phyloP scores from a whole-genome alignment of 2,113 vertebrate species.

The Megatriorchis doriae region DNA sequence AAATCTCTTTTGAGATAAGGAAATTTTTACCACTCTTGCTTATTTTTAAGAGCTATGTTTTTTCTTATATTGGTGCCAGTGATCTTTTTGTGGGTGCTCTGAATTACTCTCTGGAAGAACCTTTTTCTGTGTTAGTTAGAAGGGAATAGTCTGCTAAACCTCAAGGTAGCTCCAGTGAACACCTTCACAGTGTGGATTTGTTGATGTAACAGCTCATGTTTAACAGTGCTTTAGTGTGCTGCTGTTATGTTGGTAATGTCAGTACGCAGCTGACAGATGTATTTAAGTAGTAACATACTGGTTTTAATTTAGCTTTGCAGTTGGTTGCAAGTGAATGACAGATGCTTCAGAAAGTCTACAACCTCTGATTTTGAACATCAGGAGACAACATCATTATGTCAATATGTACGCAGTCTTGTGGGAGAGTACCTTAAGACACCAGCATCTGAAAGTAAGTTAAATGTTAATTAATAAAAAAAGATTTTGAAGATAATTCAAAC shows the following conservation, averaged over 20 bases:
- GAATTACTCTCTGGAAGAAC: not conserved
- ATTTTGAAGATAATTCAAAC: not conserved
- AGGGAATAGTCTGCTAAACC: not conserved
- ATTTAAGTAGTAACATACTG: not conserved
- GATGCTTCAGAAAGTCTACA: slow-evolving; percentile 66
- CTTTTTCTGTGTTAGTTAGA: not conserved
- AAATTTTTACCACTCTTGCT: not conserved
- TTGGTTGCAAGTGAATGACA: slow-evolving; percentile 83
- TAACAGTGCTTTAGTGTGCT: not conserved
- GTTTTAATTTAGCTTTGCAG: slow-evolving; percentile 76
- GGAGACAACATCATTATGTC: slow-evolving; percentile 21
- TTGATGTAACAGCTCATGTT: not conserved
- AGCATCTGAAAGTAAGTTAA: slow-evolving; percentile 65
- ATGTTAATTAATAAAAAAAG: not conserved
- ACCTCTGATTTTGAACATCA: not conserved
- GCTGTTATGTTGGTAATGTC: not conserved
- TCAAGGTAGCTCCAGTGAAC: not conserved
- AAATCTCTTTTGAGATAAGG: not conserved
- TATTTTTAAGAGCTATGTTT: not conserved
- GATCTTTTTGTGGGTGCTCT: not conserved
- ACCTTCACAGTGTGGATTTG: not conserved
- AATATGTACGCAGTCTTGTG: slow-evolving; percentile 67
- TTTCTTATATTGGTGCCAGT: not conserved
- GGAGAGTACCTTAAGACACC: slow-evolving; percentile 75
- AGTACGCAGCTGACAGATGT: not conserved